These are phyloP conservation scores for Physella acuta DNA, from an alignment of 1,140 invertebrate genomes.

Conservation along the genomic window DNA sequence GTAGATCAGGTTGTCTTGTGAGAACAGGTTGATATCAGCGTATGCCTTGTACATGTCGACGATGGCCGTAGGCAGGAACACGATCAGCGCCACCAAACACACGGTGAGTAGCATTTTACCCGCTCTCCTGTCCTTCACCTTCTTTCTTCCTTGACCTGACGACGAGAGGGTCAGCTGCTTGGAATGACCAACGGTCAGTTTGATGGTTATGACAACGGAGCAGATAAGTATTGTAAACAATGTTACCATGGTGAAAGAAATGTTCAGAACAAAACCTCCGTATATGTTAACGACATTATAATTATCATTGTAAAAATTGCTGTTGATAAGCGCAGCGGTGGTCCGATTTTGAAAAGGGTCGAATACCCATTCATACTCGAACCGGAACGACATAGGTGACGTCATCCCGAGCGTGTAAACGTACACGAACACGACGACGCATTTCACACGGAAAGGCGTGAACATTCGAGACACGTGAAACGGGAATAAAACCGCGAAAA, in stretches of 20 bases:
- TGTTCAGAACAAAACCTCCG: not conserved
- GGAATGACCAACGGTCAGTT: not conserved
- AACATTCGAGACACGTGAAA: not conserved
- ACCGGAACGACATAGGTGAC: too few species aligned
- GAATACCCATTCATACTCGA: not conserved
- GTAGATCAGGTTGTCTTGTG: not conserved
- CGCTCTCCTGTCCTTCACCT: not conserved
- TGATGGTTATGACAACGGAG: not conserved
- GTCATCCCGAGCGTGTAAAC: not conserved
- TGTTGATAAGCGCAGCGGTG: not conserved
- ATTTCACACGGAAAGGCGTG: not conserved
- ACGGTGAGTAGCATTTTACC: not conserved
- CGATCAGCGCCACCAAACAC: not conserved
- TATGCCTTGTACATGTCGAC: not conserved
- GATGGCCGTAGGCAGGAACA: not conserved
- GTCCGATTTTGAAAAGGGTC: not conserved
- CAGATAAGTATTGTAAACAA: not conserved
- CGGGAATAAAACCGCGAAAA: constrained; percentile 4
- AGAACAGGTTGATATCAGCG: not conserved
- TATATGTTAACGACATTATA: too few species aligned
- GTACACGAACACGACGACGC: not conserved
- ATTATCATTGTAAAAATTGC: not conserved
- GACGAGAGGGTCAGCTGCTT: too few species aligned
- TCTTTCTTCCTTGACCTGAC: not conserved
- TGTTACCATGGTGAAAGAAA: not conserved